Evolutionary conservation across 1,140 invertebrate species (phyloP), one percentile per base, ranked within the genome.

Genomic region (Callitettix versicolor): DNA sequence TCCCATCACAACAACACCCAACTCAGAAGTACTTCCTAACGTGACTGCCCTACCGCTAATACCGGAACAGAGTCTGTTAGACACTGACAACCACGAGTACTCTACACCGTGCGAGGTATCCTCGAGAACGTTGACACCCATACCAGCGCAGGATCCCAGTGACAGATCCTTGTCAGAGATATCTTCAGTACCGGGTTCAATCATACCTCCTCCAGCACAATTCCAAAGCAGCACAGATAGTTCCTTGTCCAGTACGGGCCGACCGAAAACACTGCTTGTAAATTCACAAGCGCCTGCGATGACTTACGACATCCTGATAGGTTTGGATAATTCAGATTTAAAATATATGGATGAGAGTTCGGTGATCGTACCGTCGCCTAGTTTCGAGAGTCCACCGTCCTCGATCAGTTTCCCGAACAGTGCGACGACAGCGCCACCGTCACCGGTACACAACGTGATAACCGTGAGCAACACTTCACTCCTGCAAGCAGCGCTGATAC

Each of bases 291-390:
- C 78, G 59, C 68, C 67, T 12, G 58, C 61, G 11, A 73, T 68
- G n/a, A 82, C 80, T 21, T 88, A 84, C 64, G 87, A 91, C 64
- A 73, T 86, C 53, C 69, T 90, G 49, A 77, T 84, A 21, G 85
- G 84, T 53, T 70, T 90, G 63, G 86, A 91, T 66, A 82, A 81
- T 43, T 84, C 84, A 12, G 89, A 92, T 70, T 70, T 92, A 34
- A 76, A 83, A 15, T 93, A 79, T 66, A 91, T 92, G 89, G 90
- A 92, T 66, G 90, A 93, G 65, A 91, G 88, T 68, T 92, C 88
- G 5, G 77, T 91, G 26, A 84, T 86, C 58, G 71, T 91, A 43
- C 78, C 83, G 17, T 86, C 85, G 55, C 85, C 86, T 21, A 79
- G 77, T 43, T 79, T 79, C 58, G 85, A 86, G 67, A 86, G 82